Evolutionary conservation across 2,888 invertebrate genomes (phyloP).

Genomic region (Odontocolon sp.): DNA sequence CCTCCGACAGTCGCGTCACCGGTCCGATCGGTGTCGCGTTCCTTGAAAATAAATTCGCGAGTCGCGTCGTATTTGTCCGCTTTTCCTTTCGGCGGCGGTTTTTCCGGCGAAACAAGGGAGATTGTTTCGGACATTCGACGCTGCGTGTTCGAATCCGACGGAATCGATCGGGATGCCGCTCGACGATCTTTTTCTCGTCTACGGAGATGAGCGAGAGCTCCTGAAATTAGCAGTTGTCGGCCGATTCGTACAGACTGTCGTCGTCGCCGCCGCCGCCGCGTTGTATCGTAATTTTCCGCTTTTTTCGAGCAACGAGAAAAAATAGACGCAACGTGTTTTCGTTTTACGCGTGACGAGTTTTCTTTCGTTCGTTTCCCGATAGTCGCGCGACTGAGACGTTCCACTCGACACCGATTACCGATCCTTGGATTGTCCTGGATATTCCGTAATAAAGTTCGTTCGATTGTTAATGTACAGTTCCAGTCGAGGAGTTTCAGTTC

Average conservation of each 20-base stretch:
- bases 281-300: constrained; percentile 51
- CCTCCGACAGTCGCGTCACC: constrained; percentile 63
- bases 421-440: too few relatives aligned
- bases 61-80: too few relatives aligned
- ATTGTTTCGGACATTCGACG: constrained; percentile 50
- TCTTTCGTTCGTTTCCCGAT: constrained; percentile 55
- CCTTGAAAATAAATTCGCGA: neutral
- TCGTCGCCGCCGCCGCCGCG: constrained; percentile 56
- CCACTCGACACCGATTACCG: too few relatives aligned
- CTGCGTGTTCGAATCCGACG: constrained; percentile 1
- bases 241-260: constrained; percentile 62
- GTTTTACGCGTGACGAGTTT: constrained; percentile 49
- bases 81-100: too few relatives aligned
- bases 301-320: constrained; percentile 37
- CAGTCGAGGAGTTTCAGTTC: constrained; percentile 80
- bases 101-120: constrained; percentile 23
- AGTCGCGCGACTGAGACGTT: too few relatives aligned
- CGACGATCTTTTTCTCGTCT: neutral
- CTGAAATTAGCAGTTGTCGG: too few relatives aligned
- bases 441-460: constrained; percentile 28
- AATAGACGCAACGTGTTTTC: constrained; percentile 66
- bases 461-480: constrained; percentile 72
- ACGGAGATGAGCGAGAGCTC: too few relatives aligned
- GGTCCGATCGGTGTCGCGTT: constrained; percentile 13
- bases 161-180: neutral